Percentiles rank a stretch among this genome's conserved stretches.
Conservation (phyloP, 2,113 vertebrate genomes). For the Scatophagus argus region DNA sequence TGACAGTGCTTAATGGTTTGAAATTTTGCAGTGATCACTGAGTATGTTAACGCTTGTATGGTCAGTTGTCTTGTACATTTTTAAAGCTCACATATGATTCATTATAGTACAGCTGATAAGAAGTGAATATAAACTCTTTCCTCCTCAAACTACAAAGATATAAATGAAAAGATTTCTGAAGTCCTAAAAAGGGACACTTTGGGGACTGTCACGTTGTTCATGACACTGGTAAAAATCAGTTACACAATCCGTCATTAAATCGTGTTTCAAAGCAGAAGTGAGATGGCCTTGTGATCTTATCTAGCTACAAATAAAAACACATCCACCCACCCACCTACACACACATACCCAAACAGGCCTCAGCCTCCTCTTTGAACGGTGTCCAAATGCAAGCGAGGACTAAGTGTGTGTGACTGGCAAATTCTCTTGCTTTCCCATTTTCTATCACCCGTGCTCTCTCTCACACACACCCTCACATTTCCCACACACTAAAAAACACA, state of each 20-base stretch:
- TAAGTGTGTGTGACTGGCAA: constrained; percentile 61
- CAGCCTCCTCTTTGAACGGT: constrained; percentile 58
- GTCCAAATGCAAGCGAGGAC: constrained; percentile 52
- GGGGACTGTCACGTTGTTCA: constrained; percentile 4
- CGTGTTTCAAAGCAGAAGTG: constrained; percentile 64
- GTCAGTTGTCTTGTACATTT: background rate
- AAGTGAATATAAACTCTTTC: background rate
- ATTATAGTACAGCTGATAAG: background rate
- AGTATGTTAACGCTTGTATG: background rate
- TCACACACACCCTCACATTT: constrained; percentile 27
- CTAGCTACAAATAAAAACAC: constrained; percentile 56
- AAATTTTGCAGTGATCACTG: background rate
- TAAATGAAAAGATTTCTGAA: background rate
- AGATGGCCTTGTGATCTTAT: constrained; percentile 52
- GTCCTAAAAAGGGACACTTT: constrained; percentile 8
- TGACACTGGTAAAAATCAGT: constrained; percentile 23
- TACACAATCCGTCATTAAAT: constrained; percentile 53
- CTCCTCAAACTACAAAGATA: background rate
- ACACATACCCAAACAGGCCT: constrained; percentile 40
- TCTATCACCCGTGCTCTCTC: constrained; percentile 11
- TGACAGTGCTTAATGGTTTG: background rate
- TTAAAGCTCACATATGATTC: background rate
- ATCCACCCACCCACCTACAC: constrained; percentile 53
- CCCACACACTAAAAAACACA: constrained; percentile 18
- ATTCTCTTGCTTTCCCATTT: constrained; percentile 38